phyloP scores from a whole-genome alignment of 2,113 vertebrate genomes.

The Leucopsar rothschildi region DNA sequence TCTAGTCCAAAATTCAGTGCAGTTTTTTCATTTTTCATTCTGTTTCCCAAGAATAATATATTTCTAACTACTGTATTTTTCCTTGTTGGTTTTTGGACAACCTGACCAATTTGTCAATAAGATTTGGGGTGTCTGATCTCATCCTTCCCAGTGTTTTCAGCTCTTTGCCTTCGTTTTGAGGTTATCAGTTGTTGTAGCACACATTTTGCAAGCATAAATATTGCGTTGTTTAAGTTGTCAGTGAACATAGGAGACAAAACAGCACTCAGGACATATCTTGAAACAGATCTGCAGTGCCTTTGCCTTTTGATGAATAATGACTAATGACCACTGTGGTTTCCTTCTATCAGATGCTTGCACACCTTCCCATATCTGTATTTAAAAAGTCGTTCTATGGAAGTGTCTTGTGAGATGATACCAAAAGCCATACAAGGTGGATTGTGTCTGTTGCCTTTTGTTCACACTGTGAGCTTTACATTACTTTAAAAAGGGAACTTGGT shows the following conservation, averaged over 20 bases:
- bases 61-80: background rate
- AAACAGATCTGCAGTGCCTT: background rate
- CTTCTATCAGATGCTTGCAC: background rate
- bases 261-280: background rate
- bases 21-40: background rate
- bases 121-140: background rate
- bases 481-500: background rate
- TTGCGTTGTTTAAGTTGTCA: background rate
- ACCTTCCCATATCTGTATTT: background rate
- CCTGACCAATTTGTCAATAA: background rate
- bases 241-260: background rate
- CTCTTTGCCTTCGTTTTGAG: background rate
- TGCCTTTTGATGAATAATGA: background rate
- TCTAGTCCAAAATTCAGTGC: background rate
- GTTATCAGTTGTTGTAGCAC: background rate
- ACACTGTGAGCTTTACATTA: background rate
- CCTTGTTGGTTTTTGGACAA: background rate
- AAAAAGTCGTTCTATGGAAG: background rate
- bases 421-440: background rate
- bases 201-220: background rate
- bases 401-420: background rate
- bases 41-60: background rate
- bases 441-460: background rate
- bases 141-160: background rate
- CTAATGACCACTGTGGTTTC: background rate